Base-by-base conservation (phyloP, 2,888 invertebrate genomes). In the Tachina fera region DNA sequence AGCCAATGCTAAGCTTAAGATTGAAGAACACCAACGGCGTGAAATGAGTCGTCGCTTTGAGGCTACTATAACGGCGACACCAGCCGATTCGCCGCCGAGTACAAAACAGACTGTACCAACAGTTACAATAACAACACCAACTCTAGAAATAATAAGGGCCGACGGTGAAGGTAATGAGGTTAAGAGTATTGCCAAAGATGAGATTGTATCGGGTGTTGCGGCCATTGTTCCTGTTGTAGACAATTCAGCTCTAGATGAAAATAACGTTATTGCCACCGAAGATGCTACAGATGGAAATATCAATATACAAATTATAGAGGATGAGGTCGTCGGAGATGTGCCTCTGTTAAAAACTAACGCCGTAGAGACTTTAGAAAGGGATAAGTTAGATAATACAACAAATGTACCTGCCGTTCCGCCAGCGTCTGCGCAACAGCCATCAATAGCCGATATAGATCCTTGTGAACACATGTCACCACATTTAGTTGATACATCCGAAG, bases 401-500 rank as follows among this genome's bases (percentile, higher is more conserved):
- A 70, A 45, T 10, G 61, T 74, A 85, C 58, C 77, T 31, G 68
- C 60, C 11, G 53, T 43, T 56, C 71, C 80, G 31, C 22, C 43
- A 70, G 22, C 75, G 10, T 71, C 45, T 77, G 31, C n/a, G 22
- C 80, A 77, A 22, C 71, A 75, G 31, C 71, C 76, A 53, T 67
- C 13, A 56, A 58, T 41, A 14, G 13, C 16, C 13, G 92, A 91
- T 61, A 78, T 89, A 14, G 91, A 91, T 90, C 90, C 91, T 11
- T 90, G 89, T 65, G 93, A 92, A 84, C 95, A 96, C 91, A 93
- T 96, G 79, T 90, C 93, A 70, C 96, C 96, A 22, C 93, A 93
- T 70, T 89, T 93, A 6, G 94, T 96, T 5, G 95, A 96, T 89
- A 95, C 94, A 6, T 92, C 93, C 75, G 94, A 94, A 87, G 94